Evolutionary conservation across 2,888 invertebrate species (phyloP).

Genomic region (Metacarcinus magister): DNA sequence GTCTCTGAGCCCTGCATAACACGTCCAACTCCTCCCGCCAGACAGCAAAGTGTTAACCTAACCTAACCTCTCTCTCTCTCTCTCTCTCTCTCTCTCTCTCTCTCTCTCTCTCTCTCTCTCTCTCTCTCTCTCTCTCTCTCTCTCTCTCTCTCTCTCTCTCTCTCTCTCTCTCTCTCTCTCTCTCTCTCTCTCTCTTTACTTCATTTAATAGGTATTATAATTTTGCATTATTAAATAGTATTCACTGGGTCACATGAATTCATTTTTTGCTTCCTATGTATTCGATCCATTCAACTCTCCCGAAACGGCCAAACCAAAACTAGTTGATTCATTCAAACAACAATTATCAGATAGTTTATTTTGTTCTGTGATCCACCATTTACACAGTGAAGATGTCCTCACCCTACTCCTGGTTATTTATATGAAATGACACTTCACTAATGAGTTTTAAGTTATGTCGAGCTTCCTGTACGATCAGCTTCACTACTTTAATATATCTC

Average conservation of each 20-base stretch:
- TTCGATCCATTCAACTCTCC: neutral
- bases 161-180: conserved; percentile 29
- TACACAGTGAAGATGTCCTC: neutral
- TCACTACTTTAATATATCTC: neutral
- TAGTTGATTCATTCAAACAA: neutral
- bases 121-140: neutral
- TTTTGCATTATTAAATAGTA: neutral
- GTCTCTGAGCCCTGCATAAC: too few species aligned
- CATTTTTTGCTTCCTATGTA: neutral
- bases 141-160: conserved; percentile 36
- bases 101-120: too few species aligned
- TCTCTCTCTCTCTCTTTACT: neutral
- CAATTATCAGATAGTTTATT: neutral
- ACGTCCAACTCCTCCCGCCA: too few species aligned
- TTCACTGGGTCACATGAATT: neutral
- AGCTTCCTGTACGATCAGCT: neutral
- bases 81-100: too few species aligned
- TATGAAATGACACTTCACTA: neutral
- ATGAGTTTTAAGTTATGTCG: neutral
- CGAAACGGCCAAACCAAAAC: neutral
- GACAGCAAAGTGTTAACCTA: too few species aligned
- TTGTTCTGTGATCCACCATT: neutral
- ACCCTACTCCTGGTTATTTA: neutral
- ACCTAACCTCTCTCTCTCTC: too few species aligned
- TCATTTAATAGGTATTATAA: too few species aligned